Percentiles rank a stretch among this genome's conserved stretches.
Evolutionary conservation across 2,113 vertebrate species (phyloP).

Genomic region (Seriola rivoliana): DNA sequence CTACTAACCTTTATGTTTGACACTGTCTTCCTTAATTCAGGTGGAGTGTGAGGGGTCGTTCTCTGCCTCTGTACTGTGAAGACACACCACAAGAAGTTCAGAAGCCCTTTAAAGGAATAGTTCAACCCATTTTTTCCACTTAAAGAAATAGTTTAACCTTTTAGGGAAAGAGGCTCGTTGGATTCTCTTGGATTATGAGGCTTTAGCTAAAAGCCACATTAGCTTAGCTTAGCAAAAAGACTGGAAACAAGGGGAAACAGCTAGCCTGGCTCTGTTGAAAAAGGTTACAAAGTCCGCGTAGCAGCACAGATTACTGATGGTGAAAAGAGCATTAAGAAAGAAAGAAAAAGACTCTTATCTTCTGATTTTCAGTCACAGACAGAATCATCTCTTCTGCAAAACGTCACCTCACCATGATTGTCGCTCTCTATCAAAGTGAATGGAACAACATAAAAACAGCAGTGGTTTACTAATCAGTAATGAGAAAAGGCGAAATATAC

Average conservation of each 20-base stretch:
- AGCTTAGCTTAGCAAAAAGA: too few relatives aligned
- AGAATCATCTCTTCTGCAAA: neutral
- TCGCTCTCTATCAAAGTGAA: neutral
- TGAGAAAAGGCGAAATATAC: too few relatives aligned
- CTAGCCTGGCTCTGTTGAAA: neutral
- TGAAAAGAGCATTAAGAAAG: neutral
- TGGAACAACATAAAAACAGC: neutral
- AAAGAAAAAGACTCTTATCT: neutral
- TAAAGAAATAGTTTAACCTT: too few relatives aligned
- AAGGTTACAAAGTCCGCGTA: neutral
- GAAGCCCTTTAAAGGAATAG: neutral
- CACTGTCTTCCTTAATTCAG: conserved; percentile 38
- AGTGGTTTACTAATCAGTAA: too few relatives aligned
- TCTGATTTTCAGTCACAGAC: neutral
- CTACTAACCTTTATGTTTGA: conserved; percentile 27
- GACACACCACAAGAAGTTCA: neutral
- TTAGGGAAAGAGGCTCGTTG: too few relatives aligned
- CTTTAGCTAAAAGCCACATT: neutral
- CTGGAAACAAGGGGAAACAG: too few relatives aligned
- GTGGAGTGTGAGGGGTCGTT: neutral
- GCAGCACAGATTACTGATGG: neutral
- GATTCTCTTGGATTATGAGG: too few relatives aligned
- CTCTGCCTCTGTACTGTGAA: neutral
- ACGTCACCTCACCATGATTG: neutral
- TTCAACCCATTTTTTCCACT: neutral